Percentiles rank a stretch among this genome's conserved stretches.
These are phyloP conservation scores for Alligator sinensis DNA, from an alignment of 2,113 vertebrate genomes.

Conservation along the genomic window DNA sequence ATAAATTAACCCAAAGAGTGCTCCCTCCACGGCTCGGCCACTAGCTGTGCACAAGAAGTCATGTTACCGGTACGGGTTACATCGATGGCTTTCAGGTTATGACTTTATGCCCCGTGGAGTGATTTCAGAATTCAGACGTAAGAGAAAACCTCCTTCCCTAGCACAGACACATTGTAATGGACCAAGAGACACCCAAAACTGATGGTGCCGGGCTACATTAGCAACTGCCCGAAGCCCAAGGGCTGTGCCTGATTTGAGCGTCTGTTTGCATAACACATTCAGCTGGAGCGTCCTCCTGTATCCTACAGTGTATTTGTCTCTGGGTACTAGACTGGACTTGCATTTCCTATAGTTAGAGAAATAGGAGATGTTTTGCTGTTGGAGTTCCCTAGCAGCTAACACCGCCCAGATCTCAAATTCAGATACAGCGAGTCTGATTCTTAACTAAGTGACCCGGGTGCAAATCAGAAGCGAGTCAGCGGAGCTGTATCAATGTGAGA, in stretches of 20 bases:
- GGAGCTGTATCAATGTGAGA: too few species aligned
- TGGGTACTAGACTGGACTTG: background rate
- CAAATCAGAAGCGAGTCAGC: too few species aligned
- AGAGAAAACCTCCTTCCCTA: background rate
- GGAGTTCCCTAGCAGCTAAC: background rate
- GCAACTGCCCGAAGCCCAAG: background rate
- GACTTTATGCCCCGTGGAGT: background rate
- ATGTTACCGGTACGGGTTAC: background rate
- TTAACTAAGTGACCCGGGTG: too few species aligned
- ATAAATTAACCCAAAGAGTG: background rate
- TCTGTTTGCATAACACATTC: background rate
- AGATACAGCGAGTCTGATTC: too few species aligned
- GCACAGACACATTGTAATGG: background rate
- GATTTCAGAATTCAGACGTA: background rate
- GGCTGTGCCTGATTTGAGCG: background rate
- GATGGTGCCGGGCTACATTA: background rate
- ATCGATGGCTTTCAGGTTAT: background rate
- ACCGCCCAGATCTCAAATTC: background rate
- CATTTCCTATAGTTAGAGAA: background rate
- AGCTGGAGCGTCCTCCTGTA: background rate
- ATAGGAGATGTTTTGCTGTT: background rate
- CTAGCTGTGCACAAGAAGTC: background rate
- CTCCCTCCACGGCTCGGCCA: background rate
- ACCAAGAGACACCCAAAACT: background rate
- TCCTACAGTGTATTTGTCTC: background rate